Evolutionary conservation across 2,888 invertebrate species (phyloP), one percentile per base, ranked within the genome.

Genomic region (Eustalomyia histrio): DNA sequence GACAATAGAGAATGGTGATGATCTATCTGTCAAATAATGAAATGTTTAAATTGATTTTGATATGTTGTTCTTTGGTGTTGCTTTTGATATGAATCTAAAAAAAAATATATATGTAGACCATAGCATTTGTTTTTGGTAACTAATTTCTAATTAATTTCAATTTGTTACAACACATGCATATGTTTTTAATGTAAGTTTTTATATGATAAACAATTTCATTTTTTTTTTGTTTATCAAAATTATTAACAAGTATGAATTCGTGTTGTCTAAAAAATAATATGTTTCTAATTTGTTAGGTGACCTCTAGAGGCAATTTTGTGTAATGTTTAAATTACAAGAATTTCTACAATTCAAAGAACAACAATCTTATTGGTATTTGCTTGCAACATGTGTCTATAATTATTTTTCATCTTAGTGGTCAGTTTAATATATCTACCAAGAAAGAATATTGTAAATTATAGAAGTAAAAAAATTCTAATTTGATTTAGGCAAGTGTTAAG

Each of bases 151-250:
- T 80, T 76, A 80, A 76, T 76, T 76, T 76, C 64, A 80, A 80
- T 65, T 80, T 80, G 73, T 76, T 80, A 64, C 68, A 80, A 76
- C 76, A 76, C 76, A 76, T 50, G 73, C 76, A 76, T 43, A 69
- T 80, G 76, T 73, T 76, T 69, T 55, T 5, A 3, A 12, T 39
- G 12, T 39, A 39, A 12, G 14, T 47, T 47, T n/a, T n/a, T n/a
- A 47, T 47, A n/a, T 47, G 43, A 47, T 47, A 47, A 39, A 39
- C 39, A 47, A 47, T n/a, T 39, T 64, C 12, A 47, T 2, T n/a
- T 39, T 64, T 52, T 60, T 67, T n/a, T 18, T 58, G 9, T 58
- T 50, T 14, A 47, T n/a, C 43, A 47, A 47, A 47, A n/a, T 47
- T 2, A 47, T 47, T 47, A n/a, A 47, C 43, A 47, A 47, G 43